Percentiles rank a stretch among this genome's conserved stretches.
Conservation (phyloP, 2,113 vertebrate genomes). For the Puma concolor region DNA sequence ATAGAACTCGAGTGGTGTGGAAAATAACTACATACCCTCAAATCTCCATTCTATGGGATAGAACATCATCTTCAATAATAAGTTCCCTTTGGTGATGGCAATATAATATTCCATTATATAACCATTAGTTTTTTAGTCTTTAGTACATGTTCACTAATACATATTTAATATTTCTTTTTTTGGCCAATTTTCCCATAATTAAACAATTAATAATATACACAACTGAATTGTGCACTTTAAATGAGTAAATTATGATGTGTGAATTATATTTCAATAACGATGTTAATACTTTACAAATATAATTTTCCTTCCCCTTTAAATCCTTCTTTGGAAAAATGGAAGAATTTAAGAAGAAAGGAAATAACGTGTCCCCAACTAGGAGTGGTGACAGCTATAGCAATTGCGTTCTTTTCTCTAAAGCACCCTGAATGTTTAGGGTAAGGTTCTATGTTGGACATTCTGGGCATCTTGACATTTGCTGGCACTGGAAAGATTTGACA, state of each 20-base stretch:
- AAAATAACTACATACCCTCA: neutral
- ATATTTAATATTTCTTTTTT: neutral
- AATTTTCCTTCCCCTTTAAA: neutral
- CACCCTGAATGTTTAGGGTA: neutral
- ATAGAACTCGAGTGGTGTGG: neutral
- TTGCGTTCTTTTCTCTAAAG: neutral
- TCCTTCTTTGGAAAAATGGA: neutral
- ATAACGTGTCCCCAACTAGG: neutral
- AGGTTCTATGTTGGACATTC: neutral
- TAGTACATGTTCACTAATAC: neutral
- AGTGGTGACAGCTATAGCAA: too few species aligned
- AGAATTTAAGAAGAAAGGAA: neutral
- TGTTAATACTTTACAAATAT: neutral
- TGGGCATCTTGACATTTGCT: neutral
- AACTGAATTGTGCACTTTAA: neutral
- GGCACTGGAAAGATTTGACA: neutral
- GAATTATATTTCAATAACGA: neutral
- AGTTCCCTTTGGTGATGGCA: neutral
- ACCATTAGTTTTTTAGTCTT: neutral
- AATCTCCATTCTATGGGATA: neutral
- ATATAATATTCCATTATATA: neutral
- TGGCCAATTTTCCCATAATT: neutral
- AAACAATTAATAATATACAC: neutral
- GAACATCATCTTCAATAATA: neutral
- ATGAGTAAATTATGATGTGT: neutral